phyloP scores from a whole-genome alignment of 2,888 invertebrate species.

The Ariolimax columbianus region DNA sequence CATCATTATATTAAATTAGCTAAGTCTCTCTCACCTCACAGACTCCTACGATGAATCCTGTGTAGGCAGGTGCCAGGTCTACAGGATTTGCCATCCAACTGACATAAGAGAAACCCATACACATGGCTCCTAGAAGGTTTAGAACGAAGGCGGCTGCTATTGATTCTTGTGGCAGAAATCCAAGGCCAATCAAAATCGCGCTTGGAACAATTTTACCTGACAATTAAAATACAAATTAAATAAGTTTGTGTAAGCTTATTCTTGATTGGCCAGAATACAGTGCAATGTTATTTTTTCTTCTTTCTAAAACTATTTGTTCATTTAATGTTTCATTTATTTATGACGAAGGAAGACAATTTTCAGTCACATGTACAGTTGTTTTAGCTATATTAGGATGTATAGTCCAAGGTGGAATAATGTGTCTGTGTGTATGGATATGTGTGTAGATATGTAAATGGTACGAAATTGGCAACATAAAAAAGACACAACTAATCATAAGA shows the following conservation, averaged over 20 bases:
- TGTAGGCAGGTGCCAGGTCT: slow-evolving; percentile 73
- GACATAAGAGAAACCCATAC: slow-evolving; percentile 64
- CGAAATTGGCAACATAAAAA: no score
- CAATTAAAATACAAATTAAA: background rate
- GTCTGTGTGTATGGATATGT: no score
- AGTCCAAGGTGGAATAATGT: no score
- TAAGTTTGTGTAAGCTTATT: background rate
- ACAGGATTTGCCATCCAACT: slow-evolving; percentile 73
- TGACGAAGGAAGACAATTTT: no score
- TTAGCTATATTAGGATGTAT: no score
- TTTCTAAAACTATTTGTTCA: no score
- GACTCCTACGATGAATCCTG: slow-evolving; percentile 72
- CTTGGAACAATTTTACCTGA: slow-evolving; percentile 67
- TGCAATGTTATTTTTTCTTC: no score
- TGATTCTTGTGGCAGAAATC: slow-evolving; percentile 62
- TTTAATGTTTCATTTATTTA: no score
- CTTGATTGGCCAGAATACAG: background rate
- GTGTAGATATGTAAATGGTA: no score
- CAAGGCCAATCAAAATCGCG: slow-evolving; percentile 63
- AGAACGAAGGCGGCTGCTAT: slow-evolving; percentile 62
- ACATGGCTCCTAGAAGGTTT: slow-evolving; percentile 58
- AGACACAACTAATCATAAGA: no score
- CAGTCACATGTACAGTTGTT: no score
- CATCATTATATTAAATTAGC: no score
- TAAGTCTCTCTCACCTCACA: slow-evolving; percentile 68